These are phyloP conservation scores for Diaprepes abbreviatus DNA, from an alignment of 2,888 invertebrate species.

Conservation along the genomic window DNA sequence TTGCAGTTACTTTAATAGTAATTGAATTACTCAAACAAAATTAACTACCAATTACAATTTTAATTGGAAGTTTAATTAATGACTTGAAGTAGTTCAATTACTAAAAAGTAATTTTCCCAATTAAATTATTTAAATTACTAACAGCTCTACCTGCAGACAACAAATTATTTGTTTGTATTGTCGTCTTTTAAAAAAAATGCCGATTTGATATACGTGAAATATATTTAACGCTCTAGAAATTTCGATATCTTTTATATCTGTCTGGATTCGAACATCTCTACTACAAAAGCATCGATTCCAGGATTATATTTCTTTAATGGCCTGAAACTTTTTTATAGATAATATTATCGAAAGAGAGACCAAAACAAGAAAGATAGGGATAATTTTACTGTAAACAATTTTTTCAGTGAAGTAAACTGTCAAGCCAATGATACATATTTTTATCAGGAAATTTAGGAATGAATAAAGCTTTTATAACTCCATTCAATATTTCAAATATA, in stretches of 20 bases:
- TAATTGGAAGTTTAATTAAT: too few species aligned
- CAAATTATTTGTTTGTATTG: too few species aligned
- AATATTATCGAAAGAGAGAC: conserved; percentile 3
- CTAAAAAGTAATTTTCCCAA: too few species aligned
- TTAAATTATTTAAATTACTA: too few species aligned
- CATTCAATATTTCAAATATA: not conserved
- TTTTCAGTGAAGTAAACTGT: not conserved
- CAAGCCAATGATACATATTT: not conserved
- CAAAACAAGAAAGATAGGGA: conserved; percentile 20
- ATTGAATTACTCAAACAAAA: too few species aligned
- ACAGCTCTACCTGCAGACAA: too few species aligned
- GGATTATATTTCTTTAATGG: conserved; percentile 27
- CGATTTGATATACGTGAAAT: too few species aligned
- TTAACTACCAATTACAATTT: too few species aligned
- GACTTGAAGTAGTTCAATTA: too few species aligned
- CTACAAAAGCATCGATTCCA: conserved; percentile 10
- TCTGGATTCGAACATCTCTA: not conserved
- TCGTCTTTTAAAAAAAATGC: too few species aligned
- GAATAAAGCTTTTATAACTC: not conserved
- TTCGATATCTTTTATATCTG: not conserved
- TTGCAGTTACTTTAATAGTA: too few species aligned
- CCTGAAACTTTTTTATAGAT: not conserved
- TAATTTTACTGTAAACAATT: conserved; percentile 19
- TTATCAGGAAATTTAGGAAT: not conserved
- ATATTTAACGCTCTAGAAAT: not conserved